Evolutionary conservation across 2,797 vertebrate genomes (phyloP).

Genomic region (Menidia menidia): DNA sequence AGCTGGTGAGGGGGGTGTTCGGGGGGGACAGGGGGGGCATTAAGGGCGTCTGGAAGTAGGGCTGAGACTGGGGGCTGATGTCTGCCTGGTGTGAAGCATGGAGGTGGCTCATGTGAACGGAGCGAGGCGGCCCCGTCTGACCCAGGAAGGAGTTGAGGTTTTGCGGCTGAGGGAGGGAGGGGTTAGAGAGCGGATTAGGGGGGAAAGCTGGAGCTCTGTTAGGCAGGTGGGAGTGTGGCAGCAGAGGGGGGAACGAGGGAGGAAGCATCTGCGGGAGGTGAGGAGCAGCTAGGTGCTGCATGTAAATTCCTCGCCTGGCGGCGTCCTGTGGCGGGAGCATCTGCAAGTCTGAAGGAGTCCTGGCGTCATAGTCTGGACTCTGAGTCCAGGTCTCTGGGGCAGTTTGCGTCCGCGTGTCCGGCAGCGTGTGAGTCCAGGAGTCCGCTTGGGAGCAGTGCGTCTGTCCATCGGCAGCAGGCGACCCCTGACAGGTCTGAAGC

Average conservation of each 20-base stretch:
- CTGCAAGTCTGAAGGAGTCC: slow-evolving; percentile 36
- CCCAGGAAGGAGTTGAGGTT: slow-evolving; percentile 55
- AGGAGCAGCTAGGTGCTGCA: slow-evolving; percentile 62
- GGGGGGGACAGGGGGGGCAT: slow-evolving; percentile 70
- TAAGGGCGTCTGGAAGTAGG: slow-evolving; percentile 67
- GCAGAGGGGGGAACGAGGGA: slow-evolving; percentile 49
- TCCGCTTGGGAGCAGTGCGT: slow-evolving; percentile 5
- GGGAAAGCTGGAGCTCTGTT: slow-evolving; percentile 47
- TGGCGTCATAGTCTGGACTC: slow-evolving; percentile 37
- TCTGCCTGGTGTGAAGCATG: slow-evolving; percentile 47
- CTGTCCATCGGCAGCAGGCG: slow-evolving; percentile 4
- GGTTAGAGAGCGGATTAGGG: slow-evolving; percentile 13
- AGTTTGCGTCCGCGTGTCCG: slow-evolving; percentile 26
- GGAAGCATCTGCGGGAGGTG: slow-evolving; percentile 67
- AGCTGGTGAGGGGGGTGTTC: slow-evolving; percentile 60
- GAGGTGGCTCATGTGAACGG: slow-evolving; percentile 49
- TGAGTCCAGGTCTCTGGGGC: slow-evolving; percentile 50
- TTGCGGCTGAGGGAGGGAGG: slow-evolving; percentile 34
- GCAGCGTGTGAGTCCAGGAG: slow-evolving; percentile 17
- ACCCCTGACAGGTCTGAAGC: not conserved
- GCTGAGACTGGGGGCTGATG: slow-evolving; percentile 51
- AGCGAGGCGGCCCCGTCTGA: slow-evolving; percentile 27
- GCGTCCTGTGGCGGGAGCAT: slow-evolving; percentile 23
- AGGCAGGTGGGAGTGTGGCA: slow-evolving; percentile 52
- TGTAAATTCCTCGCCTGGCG: slow-evolving; percentile 48